Evolutionary conservation across 2,888 invertebrate species (phyloP).

Genomic region (Epistrophella euchroma): DNA sequence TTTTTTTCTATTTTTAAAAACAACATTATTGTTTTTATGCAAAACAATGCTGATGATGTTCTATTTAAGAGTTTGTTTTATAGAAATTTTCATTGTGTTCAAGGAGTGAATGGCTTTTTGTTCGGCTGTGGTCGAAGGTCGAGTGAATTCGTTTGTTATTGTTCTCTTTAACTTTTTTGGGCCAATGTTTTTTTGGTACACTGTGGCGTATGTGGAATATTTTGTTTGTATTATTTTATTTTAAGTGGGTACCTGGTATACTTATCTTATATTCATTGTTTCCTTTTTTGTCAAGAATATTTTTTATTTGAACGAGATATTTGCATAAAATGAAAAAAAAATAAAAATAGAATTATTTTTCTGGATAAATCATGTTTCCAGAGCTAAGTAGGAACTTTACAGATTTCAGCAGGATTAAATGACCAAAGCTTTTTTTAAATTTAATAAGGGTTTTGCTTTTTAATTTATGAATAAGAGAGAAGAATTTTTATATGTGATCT

Average conservation of each 20-base stretch:
- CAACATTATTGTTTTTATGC: conserved; percentile 21
- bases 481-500: no score
- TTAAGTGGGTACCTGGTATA: neutral
- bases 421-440: no score
- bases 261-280: neutral
- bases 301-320: no score
- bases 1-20: conserved; percentile 3
- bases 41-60: neutral
- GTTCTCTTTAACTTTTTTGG: neutral
- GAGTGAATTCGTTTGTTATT: conserved; percentile 7
- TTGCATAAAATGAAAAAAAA: no score
- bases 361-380: no score
- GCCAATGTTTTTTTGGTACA: neutral
- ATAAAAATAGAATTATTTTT: no score
- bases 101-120: conserved; percentile 15
- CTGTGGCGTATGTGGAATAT: conserved; percentile 3
- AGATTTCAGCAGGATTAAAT: no score
- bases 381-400: no score
- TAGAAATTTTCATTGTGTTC: conserved; percentile 4
- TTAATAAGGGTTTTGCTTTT: no score
- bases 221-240: neutral
- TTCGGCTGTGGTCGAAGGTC: conserved; percentile 12
- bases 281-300: neutral
- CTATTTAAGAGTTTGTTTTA: conserved; percentile 14
- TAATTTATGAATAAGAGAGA: no score